Base-by-base conservation (phyloP, 2,888 invertebrate genomes). In the Cactoblastis cactorum region DNA sequence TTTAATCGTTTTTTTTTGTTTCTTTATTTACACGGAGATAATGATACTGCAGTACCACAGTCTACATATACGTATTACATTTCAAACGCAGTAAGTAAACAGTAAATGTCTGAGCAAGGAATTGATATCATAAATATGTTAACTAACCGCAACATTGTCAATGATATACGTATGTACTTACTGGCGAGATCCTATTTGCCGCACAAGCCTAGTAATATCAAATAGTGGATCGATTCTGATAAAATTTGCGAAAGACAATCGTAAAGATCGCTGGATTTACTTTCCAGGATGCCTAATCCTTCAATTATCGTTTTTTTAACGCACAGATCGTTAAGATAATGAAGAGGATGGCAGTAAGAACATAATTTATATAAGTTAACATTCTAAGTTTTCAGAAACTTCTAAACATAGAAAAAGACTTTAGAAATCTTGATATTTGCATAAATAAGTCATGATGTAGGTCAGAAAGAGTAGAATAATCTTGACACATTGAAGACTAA, bases 371-470 rank as follows among this genome's bases (percentile, higher is more conserved):
- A 6, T 9, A 4, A 28, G 33, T 33, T 11, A 12, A 5, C 9
- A 12, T 33, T 33, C 12, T 12, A 33, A 6, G 12, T n/a, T 1
- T 28, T 6, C 28, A 6, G 9, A 9, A 9, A 22, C 6, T 4
- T 22, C 22, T 32, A 32, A 12, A n/a, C n/a, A n/a, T n/a, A n/a
- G n/a, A n/a, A n/a, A n/a, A 5, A 14, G 34, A 24, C 24, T 14
- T 5, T 22, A 24, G 14, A 39, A 41, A 12, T 24, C 24, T 5
- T 41, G 14, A 41, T 14, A 58, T 57, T 55, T 62, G 56, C 28
- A 58, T 54, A 53, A 51, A 49, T 55, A 50, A 55, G 45, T 45
- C 15, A 45, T 33, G 15, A 47, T 19, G 50, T 54, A 64, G 54
- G 59, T 56, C 48, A 56, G 52, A 52, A 43, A 32, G 5, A 33